Evolutionary conservation across 2,888 invertebrate species (phyloP).

Genomic region (Agrotis segetum): DNA sequence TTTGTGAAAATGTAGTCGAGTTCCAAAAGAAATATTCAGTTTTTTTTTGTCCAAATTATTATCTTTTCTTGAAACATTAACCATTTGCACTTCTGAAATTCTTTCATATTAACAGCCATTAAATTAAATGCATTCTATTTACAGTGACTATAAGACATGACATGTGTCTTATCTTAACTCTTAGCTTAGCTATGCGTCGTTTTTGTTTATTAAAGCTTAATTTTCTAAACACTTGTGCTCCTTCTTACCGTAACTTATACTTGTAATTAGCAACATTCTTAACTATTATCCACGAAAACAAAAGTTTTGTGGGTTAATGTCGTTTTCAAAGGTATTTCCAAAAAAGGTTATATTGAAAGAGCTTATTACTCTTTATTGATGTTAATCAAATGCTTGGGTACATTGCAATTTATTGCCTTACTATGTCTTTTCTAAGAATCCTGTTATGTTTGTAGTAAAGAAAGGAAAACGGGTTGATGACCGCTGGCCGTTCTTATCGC

Average conservation of each 20-base stretch:
- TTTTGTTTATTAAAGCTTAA: not conserved
- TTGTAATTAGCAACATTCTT: too few species aligned
- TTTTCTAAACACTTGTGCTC: not conserved
- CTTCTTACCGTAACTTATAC: not conserved
- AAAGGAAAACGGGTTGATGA: conserved; percentile 23
- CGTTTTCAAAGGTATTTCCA: not conserved
- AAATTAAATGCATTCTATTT: too few species aligned
- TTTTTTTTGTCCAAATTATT: too few species aligned
- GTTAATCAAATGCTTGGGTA: not conserved
- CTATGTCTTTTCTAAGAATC: conserved; percentile 13
- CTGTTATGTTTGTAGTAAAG: not conserved
- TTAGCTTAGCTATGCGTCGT: too few species aligned
- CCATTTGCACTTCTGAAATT: too few species aligned
- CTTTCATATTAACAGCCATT: too few species aligned
- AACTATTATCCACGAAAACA: not conserved
- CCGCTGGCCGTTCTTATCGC: conserved; percentile 22
- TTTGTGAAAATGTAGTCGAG: too few species aligned
- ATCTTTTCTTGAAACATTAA: too few species aligned
- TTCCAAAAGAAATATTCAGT: too few species aligned
- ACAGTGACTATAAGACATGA: too few species aligned
- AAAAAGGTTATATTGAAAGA: not conserved
- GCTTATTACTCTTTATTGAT: not conserved
- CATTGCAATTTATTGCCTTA: conserved; percentile 1
- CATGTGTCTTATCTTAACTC: too few species aligned
- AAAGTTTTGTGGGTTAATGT: not conserved